A percentile compares a stretch with the other conserved stretches of the same genome.
phyloP scores from a whole-genome alignment of 2,113 vertebrate species.

The Toxotes chatareus region DNA sequence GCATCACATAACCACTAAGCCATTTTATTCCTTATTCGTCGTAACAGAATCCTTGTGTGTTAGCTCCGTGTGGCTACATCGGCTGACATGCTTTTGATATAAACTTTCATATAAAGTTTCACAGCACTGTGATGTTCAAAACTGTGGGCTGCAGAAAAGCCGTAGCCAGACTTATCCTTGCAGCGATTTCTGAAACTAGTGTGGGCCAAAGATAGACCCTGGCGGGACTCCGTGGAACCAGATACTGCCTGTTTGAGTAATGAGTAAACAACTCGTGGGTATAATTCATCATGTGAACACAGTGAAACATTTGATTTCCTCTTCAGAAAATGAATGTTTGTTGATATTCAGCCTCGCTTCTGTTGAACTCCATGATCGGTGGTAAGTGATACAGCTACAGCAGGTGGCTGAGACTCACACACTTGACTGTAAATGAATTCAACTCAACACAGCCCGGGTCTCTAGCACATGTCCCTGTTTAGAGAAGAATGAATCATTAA shows the following conservation, averaged over 20 bases:
- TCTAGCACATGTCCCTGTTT: slow-evolving; percentile 58
- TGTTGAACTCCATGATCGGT: slow-evolving; percentile 12
- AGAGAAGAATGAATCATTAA: slow-evolving; percentile 58
- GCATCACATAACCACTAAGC: slow-evolving; percentile 5
- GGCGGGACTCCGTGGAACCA: slow-evolving; percentile 40
- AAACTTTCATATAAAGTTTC: slow-evolving; percentile 28
- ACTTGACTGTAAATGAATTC: slow-evolving; percentile 34
- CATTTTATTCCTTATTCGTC: neutral
- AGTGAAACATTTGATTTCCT: slow-evolving; percentile 36
- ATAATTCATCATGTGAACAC: slow-evolving; percentile 15
- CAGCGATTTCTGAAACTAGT: slow-evolving; percentile 19
- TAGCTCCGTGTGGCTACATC: neutral
- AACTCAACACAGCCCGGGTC: neutral
- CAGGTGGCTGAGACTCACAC: slow-evolving; percentile 51
- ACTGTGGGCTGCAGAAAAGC: neutral
- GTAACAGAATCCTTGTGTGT: slow-evolving; percentile 21
- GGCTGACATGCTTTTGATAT: slow-evolving; percentile 31
- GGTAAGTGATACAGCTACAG: slow-evolving; percentile 33
- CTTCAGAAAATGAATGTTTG: slow-evolving; percentile 38
- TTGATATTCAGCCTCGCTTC: slow-evolving; percentile 18
- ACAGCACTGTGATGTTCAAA: neutral
- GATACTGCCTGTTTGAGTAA: neutral
- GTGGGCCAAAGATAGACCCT: slow-evolving; percentile 47
- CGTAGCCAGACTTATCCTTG: neutral
- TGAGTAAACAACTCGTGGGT: slow-evolving; percentile 17